These are phyloP conservation scores for Didymodactylos carnosus DNA, from an alignment of 2,888 invertebrate species.

Conservation along the genomic window DNA sequence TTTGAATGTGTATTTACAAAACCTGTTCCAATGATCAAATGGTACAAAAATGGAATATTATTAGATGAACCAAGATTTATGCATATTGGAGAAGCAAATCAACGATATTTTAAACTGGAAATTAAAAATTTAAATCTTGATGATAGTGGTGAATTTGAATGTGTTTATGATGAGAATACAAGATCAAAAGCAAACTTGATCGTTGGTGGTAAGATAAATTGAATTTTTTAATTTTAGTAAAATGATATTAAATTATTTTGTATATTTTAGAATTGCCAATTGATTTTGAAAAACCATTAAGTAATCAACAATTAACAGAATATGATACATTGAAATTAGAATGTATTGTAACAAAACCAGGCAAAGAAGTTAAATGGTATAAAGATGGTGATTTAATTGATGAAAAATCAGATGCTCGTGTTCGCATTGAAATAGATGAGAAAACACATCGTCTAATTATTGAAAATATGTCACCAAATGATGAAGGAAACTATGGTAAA, in stretches of 20 bases:
- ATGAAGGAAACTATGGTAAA: constrained; percentile 11
- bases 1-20: constrained; percentile 12
- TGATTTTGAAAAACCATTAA: constrained; percentile 4
- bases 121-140: not conserved
- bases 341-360: constrained; percentile 7
- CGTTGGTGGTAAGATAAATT: too few relatives aligned
- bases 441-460: constrained; percentile 3
- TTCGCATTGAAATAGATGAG: constrained; percentile 1
- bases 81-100: not conserved
- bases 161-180: not conserved
- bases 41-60: constrained; percentile 3
- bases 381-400: constrained; percentile 2
- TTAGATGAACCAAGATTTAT: not conserved
- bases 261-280: too few relatives aligned
- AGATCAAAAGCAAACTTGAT: not conserved
- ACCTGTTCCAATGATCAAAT: constrained; percentile 4
- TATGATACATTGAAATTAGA: constrained; percentile 7
- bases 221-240: too few relatives aligned
- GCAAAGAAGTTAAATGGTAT: constrained; percentile 13
- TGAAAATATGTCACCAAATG: constrained; percentile 1
- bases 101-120: not conserved
- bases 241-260: too few relatives aligned
- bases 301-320: constrained; percentile 10
- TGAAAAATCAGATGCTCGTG: not conserved
- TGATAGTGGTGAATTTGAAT: constrained; percentile 5